These are phyloP conservation scores for Rhinoraja longicauda DNA, from an alignment of 2,797 vertebrate species.

Conservation along the genomic window DNA sequence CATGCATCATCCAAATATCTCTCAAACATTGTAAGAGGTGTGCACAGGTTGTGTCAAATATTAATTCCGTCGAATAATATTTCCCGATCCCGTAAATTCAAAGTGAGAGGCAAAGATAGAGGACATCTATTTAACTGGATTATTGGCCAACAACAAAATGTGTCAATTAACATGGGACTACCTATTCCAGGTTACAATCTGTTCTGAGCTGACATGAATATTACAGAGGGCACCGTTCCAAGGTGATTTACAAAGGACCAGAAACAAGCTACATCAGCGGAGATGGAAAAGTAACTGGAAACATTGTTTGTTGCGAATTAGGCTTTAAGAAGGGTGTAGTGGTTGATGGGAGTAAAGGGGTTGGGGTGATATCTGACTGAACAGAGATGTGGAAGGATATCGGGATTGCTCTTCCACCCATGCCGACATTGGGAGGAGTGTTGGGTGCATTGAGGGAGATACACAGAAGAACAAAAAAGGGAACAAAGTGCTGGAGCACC, in stretches of 20 bases:
- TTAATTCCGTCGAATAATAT: neutral
- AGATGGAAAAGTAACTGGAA: neutral
- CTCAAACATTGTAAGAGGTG: neutral
- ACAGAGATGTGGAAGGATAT: neutral
- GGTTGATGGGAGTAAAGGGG: neutral
- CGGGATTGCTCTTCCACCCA: too few species aligned
- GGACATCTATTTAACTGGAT: neutral
- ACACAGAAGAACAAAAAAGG: too few species aligned
- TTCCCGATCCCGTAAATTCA: neutral
- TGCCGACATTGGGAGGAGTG: too few species aligned
- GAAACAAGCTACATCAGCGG: neutral
- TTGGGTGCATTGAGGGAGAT: too few species aligned
- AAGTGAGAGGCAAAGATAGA: neutral
- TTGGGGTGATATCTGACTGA: neutral
- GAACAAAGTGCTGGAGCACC: too few species aligned
- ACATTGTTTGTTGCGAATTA: neutral
- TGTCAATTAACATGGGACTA: neutral
- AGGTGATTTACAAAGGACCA: neutral
- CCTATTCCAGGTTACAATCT: neutral
- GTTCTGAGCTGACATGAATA: neutral
- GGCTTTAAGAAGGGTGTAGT: neutral
- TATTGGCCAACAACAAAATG: neutral
- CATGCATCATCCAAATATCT: too few species aligned
- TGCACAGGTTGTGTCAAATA: neutral
- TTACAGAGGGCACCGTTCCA: neutral